phyloP scores from a whole-genome alignment of 2,797 vertebrate species.

The Adelosebastes latens region DNA sequence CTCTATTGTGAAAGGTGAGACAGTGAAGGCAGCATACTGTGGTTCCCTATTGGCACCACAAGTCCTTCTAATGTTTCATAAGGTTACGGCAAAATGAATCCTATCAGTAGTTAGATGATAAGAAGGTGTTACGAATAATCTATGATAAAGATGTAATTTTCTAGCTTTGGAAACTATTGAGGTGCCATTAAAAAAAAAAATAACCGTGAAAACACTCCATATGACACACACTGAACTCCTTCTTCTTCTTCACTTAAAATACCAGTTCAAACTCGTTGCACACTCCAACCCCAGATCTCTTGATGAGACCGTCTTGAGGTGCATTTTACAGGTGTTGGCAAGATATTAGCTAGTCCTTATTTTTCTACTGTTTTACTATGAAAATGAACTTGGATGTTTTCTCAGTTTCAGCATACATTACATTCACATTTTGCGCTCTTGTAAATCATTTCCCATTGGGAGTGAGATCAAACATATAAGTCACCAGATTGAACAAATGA shows the following conservation, averaged over 20 bases:
- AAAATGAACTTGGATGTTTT: slow-evolving; percentile 46
- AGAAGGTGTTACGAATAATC: slow-evolving; percentile 28
- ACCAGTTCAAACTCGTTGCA: slow-evolving; percentile 31
- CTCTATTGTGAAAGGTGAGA: slow-evolving; percentile 43
- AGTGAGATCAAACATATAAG: slow-evolving; percentile 12
- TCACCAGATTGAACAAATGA: background rate
- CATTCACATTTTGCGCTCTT: slow-evolving; percentile 13
- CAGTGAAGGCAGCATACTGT: slow-evolving; percentile 48
- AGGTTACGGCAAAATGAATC: slow-evolving; percentile 35
- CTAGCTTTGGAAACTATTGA: slow-evolving; percentile 59
- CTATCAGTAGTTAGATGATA: slow-evolving; percentile 11
- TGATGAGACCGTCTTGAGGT: slow-evolving; percentile 52
- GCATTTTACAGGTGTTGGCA: slow-evolving; percentile 62
- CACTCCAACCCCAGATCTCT: slow-evolving; percentile 48
- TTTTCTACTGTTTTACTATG: slow-evolving; percentile 73
- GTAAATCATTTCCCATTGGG: background rate
- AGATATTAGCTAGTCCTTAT: slow-evolving; percentile 52
- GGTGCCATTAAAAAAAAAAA: slow-evolving; percentile 59
- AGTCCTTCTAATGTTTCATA: slow-evolving; percentile 53
- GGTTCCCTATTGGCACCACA: slow-evolving; percentile 53
- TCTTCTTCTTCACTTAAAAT: slow-evolving; percentile 11
- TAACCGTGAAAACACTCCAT: slow-evolving; percentile 11
- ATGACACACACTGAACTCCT: slow-evolving; percentile 27
- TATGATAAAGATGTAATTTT: slow-evolving; percentile 74
- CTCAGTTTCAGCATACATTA: slow-evolving; percentile 20